Conservation (phyloP, 2,113 vertebrate species). For the Apteryx owenii region DNA sequence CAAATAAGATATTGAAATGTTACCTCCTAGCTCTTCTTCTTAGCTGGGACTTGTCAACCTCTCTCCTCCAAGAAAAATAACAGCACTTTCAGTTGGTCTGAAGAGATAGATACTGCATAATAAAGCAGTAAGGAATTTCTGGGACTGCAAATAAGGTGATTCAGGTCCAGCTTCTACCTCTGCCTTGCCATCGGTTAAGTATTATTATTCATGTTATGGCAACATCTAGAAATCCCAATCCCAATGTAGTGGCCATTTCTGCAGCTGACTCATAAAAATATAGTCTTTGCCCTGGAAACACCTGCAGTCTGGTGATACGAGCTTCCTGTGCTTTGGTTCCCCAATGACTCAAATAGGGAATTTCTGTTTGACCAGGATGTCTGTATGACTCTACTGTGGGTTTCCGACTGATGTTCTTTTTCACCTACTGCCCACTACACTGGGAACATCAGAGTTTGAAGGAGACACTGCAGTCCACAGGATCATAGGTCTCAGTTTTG, state of each 20-base stretch:
- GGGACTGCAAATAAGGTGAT: not conserved
- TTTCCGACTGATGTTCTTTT: not conserved
- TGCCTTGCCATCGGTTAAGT: not conserved
- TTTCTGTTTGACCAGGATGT: not conserved
- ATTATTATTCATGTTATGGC: not conserved
- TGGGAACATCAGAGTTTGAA: not conserved
- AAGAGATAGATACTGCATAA: not conserved
- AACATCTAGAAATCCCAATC: not conserved
- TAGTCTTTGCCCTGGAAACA: conserved; percentile 21
- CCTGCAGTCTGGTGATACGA: not conserved
- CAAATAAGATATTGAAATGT: not conserved
- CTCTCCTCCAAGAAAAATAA: conserved; percentile 4
- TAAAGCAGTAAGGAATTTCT: not conserved
- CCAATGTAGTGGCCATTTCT: not conserved
- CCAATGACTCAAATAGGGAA: not conserved
- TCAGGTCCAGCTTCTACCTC: not conserved
- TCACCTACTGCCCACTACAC: not conserved
- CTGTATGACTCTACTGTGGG: not conserved
- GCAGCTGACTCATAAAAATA: not conserved
- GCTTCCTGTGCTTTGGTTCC: conserved; percentile 11
- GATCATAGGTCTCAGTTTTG: not conserved
- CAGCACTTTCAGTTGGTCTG: not conserved
- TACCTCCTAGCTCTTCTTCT: conserved; percentile 18
- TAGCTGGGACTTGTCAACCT: not conserved
- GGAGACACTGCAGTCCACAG: rapidly evolving